Evolutionary conservation across 2,797 vertebrate genomes (phyloP).

Genomic region (Phrynocephalus vlangalii): DNA sequence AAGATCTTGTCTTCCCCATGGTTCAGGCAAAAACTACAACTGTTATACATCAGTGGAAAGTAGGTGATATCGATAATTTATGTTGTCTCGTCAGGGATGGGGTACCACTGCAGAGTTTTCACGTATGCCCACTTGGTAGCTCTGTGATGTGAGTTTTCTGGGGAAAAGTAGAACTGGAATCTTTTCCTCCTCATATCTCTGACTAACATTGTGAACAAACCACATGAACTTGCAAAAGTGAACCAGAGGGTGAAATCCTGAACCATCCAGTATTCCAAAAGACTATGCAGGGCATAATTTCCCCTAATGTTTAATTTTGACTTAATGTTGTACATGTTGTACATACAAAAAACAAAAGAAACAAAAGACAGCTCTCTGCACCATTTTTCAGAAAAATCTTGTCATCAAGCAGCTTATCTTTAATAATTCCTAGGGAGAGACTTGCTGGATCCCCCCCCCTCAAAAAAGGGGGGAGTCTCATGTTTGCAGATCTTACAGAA

Average conservation of each 20-base stretch:
- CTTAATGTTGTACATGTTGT: too few relatives aligned
- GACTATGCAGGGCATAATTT: too few relatives aligned
- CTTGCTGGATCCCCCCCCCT: not conserved
- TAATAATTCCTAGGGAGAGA: not conserved
- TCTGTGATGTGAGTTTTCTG: too few relatives aligned
- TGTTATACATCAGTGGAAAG: not conserved
- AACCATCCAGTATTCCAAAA: not conserved
- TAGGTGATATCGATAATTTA: not conserved
- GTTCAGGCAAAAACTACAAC: not conserved
- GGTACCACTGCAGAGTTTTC: not conserved
- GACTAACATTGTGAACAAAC: not conserved
- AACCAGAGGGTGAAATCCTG: not conserved
- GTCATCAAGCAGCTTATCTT: not conserved
- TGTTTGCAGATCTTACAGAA: not conserved
- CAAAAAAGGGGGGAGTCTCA: not conserved
- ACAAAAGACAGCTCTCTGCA: not conserved
- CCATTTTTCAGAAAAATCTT: not conserved
- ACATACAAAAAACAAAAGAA: too few relatives aligned
- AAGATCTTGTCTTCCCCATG: not conserved
- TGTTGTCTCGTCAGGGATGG: not conserved
- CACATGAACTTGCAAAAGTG: not conserved
- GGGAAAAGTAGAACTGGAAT: too few relatives aligned
- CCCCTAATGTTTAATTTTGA: not conserved
- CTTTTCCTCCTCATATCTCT: too few relatives aligned
- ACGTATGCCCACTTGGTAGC: not conserved